A percentile compares a stretch with the other conserved stretches of the same genome.
Evolutionary conservation across 2,888 invertebrate genomes (phyloP).

Genomic region (Volucella inanis): DNA sequence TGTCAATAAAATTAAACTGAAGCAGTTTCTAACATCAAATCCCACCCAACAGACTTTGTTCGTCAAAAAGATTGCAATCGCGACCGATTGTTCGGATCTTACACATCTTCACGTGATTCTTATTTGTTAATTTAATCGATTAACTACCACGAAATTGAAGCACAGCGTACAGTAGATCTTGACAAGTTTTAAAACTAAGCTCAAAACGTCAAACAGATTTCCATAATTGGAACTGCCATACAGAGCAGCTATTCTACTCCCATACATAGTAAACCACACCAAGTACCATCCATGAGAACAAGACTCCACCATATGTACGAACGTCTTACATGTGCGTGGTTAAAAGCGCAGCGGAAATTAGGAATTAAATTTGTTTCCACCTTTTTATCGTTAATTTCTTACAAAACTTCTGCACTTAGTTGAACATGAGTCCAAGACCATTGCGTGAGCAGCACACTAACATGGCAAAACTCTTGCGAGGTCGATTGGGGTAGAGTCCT

Average conservation of each 20-base stretch:
- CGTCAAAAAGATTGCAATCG: too few relatives aligned
- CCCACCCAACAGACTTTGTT: too few relatives aligned
- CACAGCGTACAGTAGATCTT: too few relatives aligned
- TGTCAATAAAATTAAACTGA: too few relatives aligned
- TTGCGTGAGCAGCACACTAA: conserved; percentile 47
- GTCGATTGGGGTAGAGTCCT: conserved; percentile 12
- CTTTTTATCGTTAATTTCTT: conserved; percentile 18
- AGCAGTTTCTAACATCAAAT: too few relatives aligned
- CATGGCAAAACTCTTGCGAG: conserved; percentile 56
- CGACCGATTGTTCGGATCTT: too few relatives aligned
- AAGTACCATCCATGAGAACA: background rate
- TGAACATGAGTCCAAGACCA: conserved; percentile 32
- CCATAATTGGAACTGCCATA: background rate
- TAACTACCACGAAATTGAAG: too few relatives aligned
- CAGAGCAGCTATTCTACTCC: background rate
- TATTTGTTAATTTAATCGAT: too few relatives aligned
- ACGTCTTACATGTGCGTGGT: background rate
- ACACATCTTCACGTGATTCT: too few relatives aligned
- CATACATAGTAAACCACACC: conserved; percentile 5
- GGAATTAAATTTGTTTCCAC: conserved; percentile 24
- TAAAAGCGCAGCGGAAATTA: conserved; percentile 7
- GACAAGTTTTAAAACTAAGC: conserved; percentile 1
- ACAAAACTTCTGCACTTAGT: conserved; percentile 40
- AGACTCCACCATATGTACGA: background rate
- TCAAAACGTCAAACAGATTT: background rate